These are phyloP conservation scores for Cryptocephalus primarius DNA, from an alignment of 2,888 invertebrate genomes.

Conservation along the genomic window DNA sequence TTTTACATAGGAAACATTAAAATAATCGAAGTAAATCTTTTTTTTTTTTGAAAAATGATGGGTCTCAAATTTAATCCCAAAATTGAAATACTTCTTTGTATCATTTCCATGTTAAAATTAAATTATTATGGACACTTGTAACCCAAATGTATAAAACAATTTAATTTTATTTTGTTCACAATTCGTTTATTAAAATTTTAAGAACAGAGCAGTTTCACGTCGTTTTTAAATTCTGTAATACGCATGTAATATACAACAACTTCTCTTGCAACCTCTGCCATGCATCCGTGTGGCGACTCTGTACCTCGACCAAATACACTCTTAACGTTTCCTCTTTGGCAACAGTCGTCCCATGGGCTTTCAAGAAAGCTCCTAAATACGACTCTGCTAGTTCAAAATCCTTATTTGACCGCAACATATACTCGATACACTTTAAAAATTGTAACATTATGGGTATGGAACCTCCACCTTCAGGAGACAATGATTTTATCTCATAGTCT, in stretches of 20 bases:
- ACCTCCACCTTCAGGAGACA: conserved; percentile 69
- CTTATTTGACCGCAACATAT: conserved; percentile 59
- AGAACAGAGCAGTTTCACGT: conserved; percentile 12
- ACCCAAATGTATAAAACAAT: neutral
- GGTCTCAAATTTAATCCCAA: too few species aligned
- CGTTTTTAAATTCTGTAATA: conserved; percentile 64
- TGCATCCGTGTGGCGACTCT: conserved; percentile 45
- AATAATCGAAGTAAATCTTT: too few species aligned
- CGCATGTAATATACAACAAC: conserved; percentile 63
- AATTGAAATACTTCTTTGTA: too few species aligned
- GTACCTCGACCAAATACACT: conserved; percentile 44
- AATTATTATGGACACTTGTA: neutral
- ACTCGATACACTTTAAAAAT: conserved; percentile 64
- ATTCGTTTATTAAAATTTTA: too few species aligned
- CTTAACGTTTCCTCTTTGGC: conserved; percentile 45
- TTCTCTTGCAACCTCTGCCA: conserved; percentile 61
- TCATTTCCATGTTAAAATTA: too few species aligned
- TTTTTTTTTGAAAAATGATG: too few species aligned
- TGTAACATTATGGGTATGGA: conserved; percentile 59
- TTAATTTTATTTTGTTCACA: too few species aligned
- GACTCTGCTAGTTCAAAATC: conserved; percentile 88
- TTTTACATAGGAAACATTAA: too few species aligned
- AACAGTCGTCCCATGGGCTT: conserved; percentile 58
- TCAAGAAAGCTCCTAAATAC: conserved; percentile 79
- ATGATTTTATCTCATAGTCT: conserved; percentile 75